Percentiles rank a stretch among this genome's conserved stretches.
These are phyloP conservation scores for Oscheius sp. DNA, from an alignment of 1,140 invertebrate species.

Conservation along the genomic window DNA sequence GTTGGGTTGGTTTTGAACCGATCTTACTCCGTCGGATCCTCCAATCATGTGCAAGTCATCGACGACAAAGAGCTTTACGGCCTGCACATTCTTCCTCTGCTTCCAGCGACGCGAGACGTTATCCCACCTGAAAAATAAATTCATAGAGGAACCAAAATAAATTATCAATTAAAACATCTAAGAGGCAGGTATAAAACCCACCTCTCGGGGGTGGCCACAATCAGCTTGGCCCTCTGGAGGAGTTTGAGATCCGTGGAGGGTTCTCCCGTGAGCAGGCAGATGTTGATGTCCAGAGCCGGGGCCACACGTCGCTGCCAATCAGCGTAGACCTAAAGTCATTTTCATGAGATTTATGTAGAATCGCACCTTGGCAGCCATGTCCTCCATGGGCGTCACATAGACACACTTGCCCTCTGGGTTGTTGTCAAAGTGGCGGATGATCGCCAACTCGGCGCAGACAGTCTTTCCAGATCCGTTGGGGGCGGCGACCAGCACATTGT, in stretches of 20 bases:
- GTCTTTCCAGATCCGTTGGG: conserved; percentile 90
- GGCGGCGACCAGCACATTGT: conserved; percentile 96
- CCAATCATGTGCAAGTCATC: conserved; percentile 86
- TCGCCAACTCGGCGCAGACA: conserved; percentile 92
- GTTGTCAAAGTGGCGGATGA: conserved; percentile 80
- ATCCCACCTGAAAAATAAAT: conserved; percentile 73
- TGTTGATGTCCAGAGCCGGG: conserved; percentile 75
- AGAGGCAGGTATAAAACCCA: background rate
- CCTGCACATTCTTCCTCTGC: conserved; percentile 95
- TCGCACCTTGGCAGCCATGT: conserved; percentile 77
- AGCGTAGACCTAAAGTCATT: conserved; percentile 69
- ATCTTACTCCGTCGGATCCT: conserved; percentile 64
- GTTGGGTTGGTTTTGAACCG: background rate
- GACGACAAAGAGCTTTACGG: conserved; percentile 91
- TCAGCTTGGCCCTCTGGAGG: conserved; percentile 76
- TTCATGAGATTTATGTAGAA: background rate
- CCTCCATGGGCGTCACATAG: conserved; percentile 86
- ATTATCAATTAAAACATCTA: background rate
- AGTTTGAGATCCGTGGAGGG: conserved; percentile 93
- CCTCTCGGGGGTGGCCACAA: conserved; percentile 75
- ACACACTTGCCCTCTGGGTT: conserved; percentile 74
- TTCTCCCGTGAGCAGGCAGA: conserved; percentile 91
- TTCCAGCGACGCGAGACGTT: conserved; percentile 96
- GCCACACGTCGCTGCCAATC: conserved; percentile 89
- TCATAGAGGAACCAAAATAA: background rate